Base-by-base conservation (phyloP, 2,797 vertebrate species). In the Smutsia temminckii region DNA sequence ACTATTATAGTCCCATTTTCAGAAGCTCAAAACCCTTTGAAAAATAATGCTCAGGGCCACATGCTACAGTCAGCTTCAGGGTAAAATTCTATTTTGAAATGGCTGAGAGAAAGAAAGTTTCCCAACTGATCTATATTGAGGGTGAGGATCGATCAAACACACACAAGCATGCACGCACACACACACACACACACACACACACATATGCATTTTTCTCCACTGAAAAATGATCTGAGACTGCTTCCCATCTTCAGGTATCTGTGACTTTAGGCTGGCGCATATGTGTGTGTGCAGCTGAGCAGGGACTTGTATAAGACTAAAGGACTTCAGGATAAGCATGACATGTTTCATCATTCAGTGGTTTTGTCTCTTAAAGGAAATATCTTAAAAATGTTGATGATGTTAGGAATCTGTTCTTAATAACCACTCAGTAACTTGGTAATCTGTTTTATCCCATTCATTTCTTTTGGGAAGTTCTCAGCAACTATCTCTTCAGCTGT, bases 321-420 rank as follows among this genome's bases (percentile, higher is more conserved):
- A 49, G 72, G 40, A 83, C 80, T 85, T 74, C 23, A 51, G 84
- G 57, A 95, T 81, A 94, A 85, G 13, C 68, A 59, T 42, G 59
- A 88, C 13, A 40, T 5, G 5, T 90, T 93, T 92, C 81, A 83
- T 93, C 88, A 79, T 95, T 93, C 17, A 3, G 71, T 81, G 80
- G 84, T 81, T 89, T 61, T 93, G 64, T 96, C 89, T 95, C 92
- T 95, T 92, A 92, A 91, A 95, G 91, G 89, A 95, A 95, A 89
- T 89, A 77, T 86, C 89, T 95, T 97, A 16, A 95, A 94, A 93
- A 94, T 93, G 74, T 74, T 84, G 91, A 85, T 71, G 79, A 87
- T 96, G 88, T 96, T 94, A 94, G 64, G 92, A 93, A 51, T 59
- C 93, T 94, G 92, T 83, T 93, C 72, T 68, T 93, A 94, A 96